Evolutionary conservation across 2,113 vertebrate species (phyloP).

Genomic region (Microcebus tavaratra): DNA sequence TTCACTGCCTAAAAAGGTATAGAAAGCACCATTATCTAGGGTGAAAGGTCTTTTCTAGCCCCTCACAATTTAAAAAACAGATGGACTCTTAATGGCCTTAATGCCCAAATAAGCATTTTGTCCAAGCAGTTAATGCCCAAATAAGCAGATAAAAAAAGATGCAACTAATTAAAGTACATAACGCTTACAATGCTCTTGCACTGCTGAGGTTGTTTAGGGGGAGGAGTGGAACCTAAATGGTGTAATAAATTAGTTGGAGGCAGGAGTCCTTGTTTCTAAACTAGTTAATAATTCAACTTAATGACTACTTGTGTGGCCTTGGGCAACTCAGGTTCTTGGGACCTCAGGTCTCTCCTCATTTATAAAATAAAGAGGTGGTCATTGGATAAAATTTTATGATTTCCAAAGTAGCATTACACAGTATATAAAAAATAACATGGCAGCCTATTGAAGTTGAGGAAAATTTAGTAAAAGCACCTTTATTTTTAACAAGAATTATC

Average conservation of each 20-base stretch:
- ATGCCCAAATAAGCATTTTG: background rate
- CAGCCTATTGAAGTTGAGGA: background rate
- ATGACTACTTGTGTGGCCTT: background rate
- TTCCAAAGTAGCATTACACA: background rate
- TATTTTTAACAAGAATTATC: background rate
- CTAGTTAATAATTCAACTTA: slow-evolving; percentile 11
- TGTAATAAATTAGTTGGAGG: background rate
- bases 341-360: background rate
- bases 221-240: background rate
- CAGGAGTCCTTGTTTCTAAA: background rate
- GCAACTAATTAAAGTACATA: background rate
- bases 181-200: background rate
- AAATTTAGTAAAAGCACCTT: background rate
- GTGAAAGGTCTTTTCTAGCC: background rate
- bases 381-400: background rate
- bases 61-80: background rate
- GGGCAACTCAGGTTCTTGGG: background rate
- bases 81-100: background rate
- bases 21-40: background rate
- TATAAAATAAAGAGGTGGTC: background rate
- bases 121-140: background rate
- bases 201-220: background rate
- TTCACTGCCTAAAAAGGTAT: background rate
- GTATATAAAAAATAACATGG: background rate
- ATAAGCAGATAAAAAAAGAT: background rate